Evolutionary conservation across 2,113 vertebrate genomes (phyloP), one percentile per base, ranked within the genome.

Genomic region (Erinaceus europaeus): DNA sequence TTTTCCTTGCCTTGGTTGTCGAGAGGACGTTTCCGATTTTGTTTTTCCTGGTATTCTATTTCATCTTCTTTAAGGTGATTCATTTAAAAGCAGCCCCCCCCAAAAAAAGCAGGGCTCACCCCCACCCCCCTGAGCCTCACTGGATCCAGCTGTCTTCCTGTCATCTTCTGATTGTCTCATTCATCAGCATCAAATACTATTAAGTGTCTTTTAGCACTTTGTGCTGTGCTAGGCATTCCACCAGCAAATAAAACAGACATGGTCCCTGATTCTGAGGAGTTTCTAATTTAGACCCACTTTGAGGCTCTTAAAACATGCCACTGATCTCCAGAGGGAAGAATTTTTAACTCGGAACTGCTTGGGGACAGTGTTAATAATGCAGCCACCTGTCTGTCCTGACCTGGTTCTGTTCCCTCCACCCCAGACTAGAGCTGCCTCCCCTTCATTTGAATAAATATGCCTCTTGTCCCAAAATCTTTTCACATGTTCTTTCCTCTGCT

Each of bases 151-250:
- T 93, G 93, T 86, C 86, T 93, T 94, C 89, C 90, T 94, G 92
- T 75, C 93, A 48, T 92, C 88, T 80, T 88, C 80, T 95, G 95
- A 93, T 94, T 94, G 94, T 93, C 90, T 94, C 94, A 94, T 95
- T 95, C 94, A 94, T 93, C 95, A 82, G 48, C 94, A 85, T 92
- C 93, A 94, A 82, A 90, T 89, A 89, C 89, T 94, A 89, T 94
- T 94, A 95, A 96, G 81, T 95, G 74, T 93, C 92, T 94, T 94
- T 94, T 90, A 78, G 89, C 74, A 64, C 84, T 90, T 94, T 87
- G 74, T 94, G 93, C 94, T 94, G 88, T 38, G 92, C 87, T 91
- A 78, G 80, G 92, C 93, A 59, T 91, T 93, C 75, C 90, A 64
- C 81, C 46, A 91, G 71, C 86, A 90, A 89, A 90, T 89, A 88